Conservation (phyloP, 2,888 invertebrate genomes). For the Nesidiocoris tenuis region DNA sequence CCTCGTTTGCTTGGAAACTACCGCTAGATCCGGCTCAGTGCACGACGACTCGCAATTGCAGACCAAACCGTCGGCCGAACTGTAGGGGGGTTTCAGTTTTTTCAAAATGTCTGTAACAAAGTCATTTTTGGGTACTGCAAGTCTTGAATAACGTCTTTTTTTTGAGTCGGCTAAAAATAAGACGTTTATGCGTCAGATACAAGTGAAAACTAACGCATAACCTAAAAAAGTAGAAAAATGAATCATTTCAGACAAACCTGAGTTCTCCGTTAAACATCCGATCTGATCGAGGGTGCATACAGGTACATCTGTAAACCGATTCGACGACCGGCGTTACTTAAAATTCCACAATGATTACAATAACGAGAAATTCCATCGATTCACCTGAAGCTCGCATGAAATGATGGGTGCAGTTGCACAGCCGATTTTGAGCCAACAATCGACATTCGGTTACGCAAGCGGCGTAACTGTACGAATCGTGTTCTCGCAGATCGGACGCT, state of each 20-base stretch:
- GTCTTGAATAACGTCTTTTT: neutral
- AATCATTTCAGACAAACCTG: conserved; percentile 10
- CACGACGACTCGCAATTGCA: conserved; percentile 64
- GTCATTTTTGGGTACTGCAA: neutral
- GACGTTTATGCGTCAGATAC: neutral
- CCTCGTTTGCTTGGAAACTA: conserved; percentile 18
- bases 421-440: conserved; percentile 58
- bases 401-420: conserved; percentile 66
- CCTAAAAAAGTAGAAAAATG: neutral
- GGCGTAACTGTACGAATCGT: conserved; percentile 61
- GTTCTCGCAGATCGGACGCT: conserved; percentile 56
- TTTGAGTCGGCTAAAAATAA: neutral
- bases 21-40: conserved; percentile 57
- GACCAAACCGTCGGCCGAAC: conserved; percentile 57
- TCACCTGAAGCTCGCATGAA: conserved; percentile 62
- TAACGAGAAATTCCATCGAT: no score
- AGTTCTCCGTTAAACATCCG: neutral
- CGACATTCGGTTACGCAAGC: conserved; percentile 63
- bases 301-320: conserved; percentile 15
- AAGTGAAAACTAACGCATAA: neutral
- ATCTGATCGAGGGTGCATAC: conserved; percentile 7
- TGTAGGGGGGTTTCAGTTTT: conserved; percentile 57
- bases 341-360: no score
- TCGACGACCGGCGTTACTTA: no score
- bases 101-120: conserved; percentile 52